Percentiles rank a stretch among this genome's conserved stretches.
These are phyloP conservation scores for Gastrophryne carolinensis DNA, from an alignment of 2,797 vertebrate genomes.

Conservation along the genomic window DNA sequence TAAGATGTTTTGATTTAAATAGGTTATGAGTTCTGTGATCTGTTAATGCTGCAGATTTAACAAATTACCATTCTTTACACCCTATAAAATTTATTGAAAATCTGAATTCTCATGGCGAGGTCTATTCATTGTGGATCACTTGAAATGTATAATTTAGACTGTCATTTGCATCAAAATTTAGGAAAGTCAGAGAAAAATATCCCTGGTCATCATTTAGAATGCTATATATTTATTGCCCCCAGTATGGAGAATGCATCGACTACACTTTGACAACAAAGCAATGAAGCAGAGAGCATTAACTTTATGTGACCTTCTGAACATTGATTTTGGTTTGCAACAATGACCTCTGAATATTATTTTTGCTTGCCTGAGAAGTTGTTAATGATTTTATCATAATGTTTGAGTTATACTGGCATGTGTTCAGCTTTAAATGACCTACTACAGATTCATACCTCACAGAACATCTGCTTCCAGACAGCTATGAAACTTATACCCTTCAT, in stretches of 20 bases:
- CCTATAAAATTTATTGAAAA: too few relatives aligned
- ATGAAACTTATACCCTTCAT: too few relatives aligned
- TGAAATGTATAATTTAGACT: too few relatives aligned
- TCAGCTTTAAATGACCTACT: neutral
- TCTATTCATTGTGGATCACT: too few relatives aligned
- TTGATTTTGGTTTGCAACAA: neutral
- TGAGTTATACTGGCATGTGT: neutral
- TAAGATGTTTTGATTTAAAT: too few relatives aligned
- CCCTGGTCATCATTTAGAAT: too few relatives aligned
- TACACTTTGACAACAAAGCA: neutral
- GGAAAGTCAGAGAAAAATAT: too few relatives aligned
- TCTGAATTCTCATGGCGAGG: too few relatives aligned
- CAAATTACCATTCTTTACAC: too few relatives aligned
- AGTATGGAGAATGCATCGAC: neutral
- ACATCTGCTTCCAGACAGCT: neutral
- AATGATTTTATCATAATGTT: neutral
- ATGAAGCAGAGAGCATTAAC: neutral
- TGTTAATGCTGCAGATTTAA: too few relatives aligned
- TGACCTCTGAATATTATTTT: neutral
- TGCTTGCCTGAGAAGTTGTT: neutral
- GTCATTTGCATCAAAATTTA: too few relatives aligned
- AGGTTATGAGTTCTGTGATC: too few relatives aligned
- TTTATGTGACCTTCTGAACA: constrained; percentile 11
- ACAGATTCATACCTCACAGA: neutral
- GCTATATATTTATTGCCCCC: constrained; percentile 1